phyloP scores from a whole-genome alignment of 2,797 vertebrate genomes.

The Pangasius sanitwongsei region DNA sequence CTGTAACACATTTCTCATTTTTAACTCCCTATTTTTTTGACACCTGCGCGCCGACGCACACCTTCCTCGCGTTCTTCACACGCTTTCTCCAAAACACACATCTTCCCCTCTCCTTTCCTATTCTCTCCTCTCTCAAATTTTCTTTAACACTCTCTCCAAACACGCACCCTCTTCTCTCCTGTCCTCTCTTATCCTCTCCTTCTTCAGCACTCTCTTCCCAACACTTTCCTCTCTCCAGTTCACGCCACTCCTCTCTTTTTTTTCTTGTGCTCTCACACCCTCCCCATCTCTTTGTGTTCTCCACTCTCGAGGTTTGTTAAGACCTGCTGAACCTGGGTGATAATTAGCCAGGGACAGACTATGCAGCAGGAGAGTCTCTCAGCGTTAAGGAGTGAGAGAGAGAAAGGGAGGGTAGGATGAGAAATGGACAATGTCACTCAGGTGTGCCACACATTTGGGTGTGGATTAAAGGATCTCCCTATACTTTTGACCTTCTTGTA shows the following conservation, averaged over 20 bases:
- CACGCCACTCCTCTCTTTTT: constrained; percentile 17
- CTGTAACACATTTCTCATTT: constrained; percentile 49
- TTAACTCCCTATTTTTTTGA: constrained; percentile 48
- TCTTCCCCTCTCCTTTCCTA: constrained; percentile 21
- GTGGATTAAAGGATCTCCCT: not conserved
- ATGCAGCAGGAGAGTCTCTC: constrained; percentile 56
- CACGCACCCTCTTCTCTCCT: not conserved
- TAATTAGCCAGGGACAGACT: constrained; percentile 65
- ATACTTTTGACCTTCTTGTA: not conserved
- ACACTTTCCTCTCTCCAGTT: constrained; percentile 39
- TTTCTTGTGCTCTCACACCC: constrained; percentile 24
- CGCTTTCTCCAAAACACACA: constrained; percentile 17
- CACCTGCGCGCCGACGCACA: constrained; percentile 31
- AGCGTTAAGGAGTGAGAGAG: constrained; percentile 38
- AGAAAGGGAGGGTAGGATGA: constrained; percentile 21
- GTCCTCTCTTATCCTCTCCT: constrained; percentile 6
- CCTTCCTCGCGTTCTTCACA: constrained; percentile 39
- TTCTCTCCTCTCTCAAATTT: constrained; percentile 15
- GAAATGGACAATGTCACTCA: constrained; percentile 1
- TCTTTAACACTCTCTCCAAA: constrained; percentile 11
- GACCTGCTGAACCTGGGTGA: constrained; percentile 59
- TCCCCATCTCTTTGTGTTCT: constrained; percentile 50
- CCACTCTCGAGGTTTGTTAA: constrained; percentile 62
- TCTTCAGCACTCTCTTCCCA: not conserved
- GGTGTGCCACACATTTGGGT: not conserved